Evolutionary conservation across 2,797 vertebrate species (phyloP).

Genomic region (Falco columbarius): DNA sequence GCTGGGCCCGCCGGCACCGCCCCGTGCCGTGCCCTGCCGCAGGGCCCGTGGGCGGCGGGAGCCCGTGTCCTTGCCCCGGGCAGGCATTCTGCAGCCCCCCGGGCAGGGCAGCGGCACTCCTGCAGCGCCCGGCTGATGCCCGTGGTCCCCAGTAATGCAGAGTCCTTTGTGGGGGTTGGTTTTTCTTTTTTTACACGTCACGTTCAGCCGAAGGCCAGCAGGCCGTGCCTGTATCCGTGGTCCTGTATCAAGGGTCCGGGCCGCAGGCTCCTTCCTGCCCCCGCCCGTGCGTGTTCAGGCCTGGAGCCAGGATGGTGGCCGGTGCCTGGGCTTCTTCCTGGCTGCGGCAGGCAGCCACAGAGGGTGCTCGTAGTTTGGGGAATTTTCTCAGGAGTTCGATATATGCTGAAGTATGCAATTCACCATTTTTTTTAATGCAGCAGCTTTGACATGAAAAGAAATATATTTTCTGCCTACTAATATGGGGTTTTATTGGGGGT

Average conservation of each 20-base stretch:
- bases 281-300: fast-evolving
- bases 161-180: too few relatives aligned
- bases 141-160: fast-evolving
- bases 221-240: fast-evolving
- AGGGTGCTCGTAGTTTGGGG: fast-evolving
- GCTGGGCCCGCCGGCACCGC: not conserved
- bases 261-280: not conserved
- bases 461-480: not conserved
- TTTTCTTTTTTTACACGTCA: too few relatives aligned
- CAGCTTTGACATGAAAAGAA: not conserved
- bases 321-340: not conserved
- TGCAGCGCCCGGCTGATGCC: fast-evolving
- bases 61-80: fast-evolving
- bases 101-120: not conserved
- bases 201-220: not conserved
- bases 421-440: fast-evolving
- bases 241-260: not conserved
- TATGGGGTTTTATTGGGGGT: not conserved
- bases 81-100: not conserved
- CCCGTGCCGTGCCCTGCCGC: too few relatives aligned
- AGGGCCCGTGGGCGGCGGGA: too few relatives aligned
- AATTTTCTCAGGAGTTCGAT: fast-evolving
- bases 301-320: not conserved
- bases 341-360: fast-evolving
- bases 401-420: fast-evolving